Percentiles rank a stretch among this genome's conserved stretches.
Conservation (phyloP, 2,888 invertebrate genomes). For the Acleris literana region DNA sequence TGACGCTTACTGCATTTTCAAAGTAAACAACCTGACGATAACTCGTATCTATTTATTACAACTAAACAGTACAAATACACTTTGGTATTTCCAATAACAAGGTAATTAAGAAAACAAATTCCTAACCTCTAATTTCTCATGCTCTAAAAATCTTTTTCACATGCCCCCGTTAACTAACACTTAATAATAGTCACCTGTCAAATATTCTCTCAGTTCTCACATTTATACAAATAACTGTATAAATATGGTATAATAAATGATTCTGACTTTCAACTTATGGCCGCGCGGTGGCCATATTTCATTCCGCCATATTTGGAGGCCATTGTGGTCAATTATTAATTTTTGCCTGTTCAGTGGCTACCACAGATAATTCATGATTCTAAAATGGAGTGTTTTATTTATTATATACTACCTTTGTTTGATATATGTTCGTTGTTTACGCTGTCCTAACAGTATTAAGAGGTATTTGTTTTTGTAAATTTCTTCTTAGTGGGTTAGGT, state of each 20-base stretch:
- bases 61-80: no score
- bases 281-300: conserved; percentile 45
- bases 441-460: no score
- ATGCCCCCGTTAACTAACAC: not conserved
- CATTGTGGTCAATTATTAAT: conserved; percentile 48
- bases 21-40: no score
- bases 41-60: no score
- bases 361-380: conserved; percentile 20
- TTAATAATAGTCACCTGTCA: conserved; percentile 8
- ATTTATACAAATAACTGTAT: conserved; percentile 19
- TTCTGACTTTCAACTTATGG: conserved; percentile 28
- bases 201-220: conserved; percentile 1
- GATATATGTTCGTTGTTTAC: not conserved
- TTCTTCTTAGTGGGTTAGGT: no score
- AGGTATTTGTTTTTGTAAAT: no score
- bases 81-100: no score
- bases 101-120: no score
- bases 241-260: conserved; percentile 30
- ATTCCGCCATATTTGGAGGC: conserved; percentile 47
- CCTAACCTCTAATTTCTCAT: no score
- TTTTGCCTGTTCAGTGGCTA: conserved; percentile 41
- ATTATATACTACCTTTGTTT: conserved; percentile 8
- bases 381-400: conserved; percentile 17
- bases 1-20: no score
- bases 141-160: no score